Evolutionary conservation across 1,140 invertebrate species (phyloP).

Genomic region (Berghia stephanieae): DNA sequence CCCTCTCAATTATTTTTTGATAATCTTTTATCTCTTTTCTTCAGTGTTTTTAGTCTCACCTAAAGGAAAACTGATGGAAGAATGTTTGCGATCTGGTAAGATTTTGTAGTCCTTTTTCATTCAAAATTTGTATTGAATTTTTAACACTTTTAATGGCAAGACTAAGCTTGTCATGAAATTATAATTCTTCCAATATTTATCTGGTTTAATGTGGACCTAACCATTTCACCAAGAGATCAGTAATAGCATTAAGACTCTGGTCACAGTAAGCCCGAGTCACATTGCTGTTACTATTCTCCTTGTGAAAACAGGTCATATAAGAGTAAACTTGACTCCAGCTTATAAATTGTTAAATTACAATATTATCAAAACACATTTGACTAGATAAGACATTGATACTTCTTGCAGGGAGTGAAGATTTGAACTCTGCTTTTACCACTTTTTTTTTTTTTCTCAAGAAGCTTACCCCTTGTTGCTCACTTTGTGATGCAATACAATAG

Average conservation of each 20-base stretch:
- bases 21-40: slow-evolving; percentile 33
- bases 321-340: too few relatives aligned
- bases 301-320: too few relatives aligned
- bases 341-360: too few relatives aligned
- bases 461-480: not conserved
- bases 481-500: not conserved
- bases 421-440: not conserved
- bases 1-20: too few relatives aligned
- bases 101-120: not conserved
- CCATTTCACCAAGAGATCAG: not conserved
- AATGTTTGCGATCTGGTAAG: slow-evolving; percentile 59
- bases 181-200: not conserved
- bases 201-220: not conserved
- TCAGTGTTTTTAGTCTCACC: slow-evolving; percentile 66
- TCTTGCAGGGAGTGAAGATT: too few relatives aligned
- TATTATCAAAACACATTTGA: too few relatives aligned
- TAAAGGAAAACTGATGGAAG: slow-evolving; percentile 63
- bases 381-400: too few relatives aligned
- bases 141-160: not conserved
- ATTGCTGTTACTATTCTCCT: too few relatives aligned
- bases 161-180: not conserved
- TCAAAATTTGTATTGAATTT: not conserved
- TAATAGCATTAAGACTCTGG: too few relatives aligned
- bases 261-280: too few relatives aligned
- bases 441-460: not conserved